Percentiles rank a stretch among this genome's conserved stretches.
Evolutionary conservation across 2,888 invertebrate genomes (phyloP).

Genomic region (Drosophila aldrichi): DNA sequence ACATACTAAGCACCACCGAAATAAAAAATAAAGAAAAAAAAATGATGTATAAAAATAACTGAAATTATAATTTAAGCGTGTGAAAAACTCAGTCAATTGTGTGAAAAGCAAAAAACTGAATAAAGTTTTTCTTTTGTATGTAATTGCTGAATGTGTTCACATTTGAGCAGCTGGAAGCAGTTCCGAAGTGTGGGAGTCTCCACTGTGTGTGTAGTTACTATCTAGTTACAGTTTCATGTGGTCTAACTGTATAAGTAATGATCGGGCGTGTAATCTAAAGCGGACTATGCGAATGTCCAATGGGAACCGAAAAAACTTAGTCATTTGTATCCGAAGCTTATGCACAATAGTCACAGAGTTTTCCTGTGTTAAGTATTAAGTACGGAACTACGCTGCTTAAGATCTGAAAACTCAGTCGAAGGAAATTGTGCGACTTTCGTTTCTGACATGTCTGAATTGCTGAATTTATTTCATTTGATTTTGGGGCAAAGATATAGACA

Average conservation of each 20-base stretch:
- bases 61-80: conserved; percentile 81
- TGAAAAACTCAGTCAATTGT: conserved; percentile 82
- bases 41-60: conserved; percentile 57
- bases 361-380: neutral
- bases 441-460: neutral
- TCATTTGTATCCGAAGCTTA: conserved; percentile 37
- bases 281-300: conserved; percentile 52
- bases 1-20: conserved; percentile 35
- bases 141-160: conserved; percentile 68
- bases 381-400: conserved; percentile 26
- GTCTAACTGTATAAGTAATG: conserved; percentile 68
- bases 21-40: conserved; percentile 47
- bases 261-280: conserved; percentile 42
- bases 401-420: neutral
- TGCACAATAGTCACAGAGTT: conserved; percentile 16
- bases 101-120: conserved; percentile 69
- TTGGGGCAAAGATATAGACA: neutral
- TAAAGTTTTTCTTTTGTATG: conserved; percentile 54
- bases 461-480: neutral
- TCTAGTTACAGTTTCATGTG: conserved; percentile 52
- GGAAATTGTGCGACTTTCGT: neutral
- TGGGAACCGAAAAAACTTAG: conserved; percentile 31
- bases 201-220: conserved; percentile 2
- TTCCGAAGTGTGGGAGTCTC: conserved; percentile 34
- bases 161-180: conserved; percentile 47